Percentiles rank a stretch among this genome's conserved stretches.
Evolutionary conservation across 2,797 vertebrate species (phyloP).

Genomic region (Anguilla pacifica): DNA sequence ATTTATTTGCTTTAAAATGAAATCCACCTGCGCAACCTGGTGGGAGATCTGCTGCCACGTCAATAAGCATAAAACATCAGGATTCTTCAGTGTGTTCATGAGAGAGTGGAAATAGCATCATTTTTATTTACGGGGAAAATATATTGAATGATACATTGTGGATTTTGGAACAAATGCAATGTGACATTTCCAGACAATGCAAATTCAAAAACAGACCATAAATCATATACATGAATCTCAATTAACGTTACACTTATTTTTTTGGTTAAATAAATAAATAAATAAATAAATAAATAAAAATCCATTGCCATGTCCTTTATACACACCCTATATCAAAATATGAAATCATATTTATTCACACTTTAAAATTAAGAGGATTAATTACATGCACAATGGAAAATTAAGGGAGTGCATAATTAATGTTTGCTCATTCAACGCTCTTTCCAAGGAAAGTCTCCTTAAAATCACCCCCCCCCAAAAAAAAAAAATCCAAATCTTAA

Average conservation of each 20-base stretch:
- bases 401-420: not conserved
- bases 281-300: not conserved
- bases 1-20: not conserved
- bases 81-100: not conserved
- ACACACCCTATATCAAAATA: not conserved
- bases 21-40: not conserved
- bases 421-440: not conserved
- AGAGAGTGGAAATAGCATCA: not conserved
- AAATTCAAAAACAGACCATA: not conserved
- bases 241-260: not conserved
- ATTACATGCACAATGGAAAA: not conserved
- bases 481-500: not conserved
- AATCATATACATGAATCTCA: not conserved
- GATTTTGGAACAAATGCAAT: not conserved
- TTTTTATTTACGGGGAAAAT: not conserved
- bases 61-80: not conserved
- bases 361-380: not conserved
- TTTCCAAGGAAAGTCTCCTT: not conserved
- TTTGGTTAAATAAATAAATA: too few species aligned
- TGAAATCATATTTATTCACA: not conserved
- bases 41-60: not conserved
- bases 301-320: not conserved
- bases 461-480: too few species aligned
- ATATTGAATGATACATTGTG: not conserved
- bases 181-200: not conserved